These are phyloP conservation scores for Propithecus perrieri DNA, from an alignment of 2,797 vertebrate genomes.

Conservation along the genomic window DNA sequence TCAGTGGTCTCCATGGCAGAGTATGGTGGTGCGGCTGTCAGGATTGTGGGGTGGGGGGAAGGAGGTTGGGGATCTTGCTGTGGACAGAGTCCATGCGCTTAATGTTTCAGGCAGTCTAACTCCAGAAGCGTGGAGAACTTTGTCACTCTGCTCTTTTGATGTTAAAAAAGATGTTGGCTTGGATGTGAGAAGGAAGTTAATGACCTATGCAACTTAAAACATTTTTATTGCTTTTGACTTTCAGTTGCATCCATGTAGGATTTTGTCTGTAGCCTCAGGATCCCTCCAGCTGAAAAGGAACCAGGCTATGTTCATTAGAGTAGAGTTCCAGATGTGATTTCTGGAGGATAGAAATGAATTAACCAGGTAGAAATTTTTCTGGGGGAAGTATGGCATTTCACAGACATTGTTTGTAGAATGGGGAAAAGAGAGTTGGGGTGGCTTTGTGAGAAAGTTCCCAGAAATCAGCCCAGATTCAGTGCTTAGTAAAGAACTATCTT, in stretches of 20 bases:
- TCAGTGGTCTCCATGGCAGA: background rate
- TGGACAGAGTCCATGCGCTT: background rate
- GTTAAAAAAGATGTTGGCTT: background rate
- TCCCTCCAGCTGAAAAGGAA: background rate
- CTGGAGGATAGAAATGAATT: background rate
- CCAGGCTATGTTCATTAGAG: background rate
- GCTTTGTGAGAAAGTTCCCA: background rate
- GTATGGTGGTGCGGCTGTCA: background rate
- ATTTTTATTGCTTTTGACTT: background rate
- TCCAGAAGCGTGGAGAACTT: background rate
- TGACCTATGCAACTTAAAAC: background rate
- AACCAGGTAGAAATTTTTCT: background rate
- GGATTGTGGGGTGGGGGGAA: background rate
- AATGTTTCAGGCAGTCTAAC: background rate
- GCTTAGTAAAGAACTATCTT: background rate
- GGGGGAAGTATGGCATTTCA: background rate
- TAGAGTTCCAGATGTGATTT: background rate
- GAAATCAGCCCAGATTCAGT: background rate
- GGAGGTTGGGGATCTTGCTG: background rate
- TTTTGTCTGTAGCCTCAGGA: background rate
- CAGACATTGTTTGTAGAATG: background rate
- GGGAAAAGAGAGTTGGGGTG: background rate
- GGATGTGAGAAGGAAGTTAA: slow-evolving; percentile 14
- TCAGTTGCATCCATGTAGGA: background rate
- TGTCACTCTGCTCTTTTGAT: background rate